Percentiles rank a stretch among this genome's conserved stretches.
phyloP scores from a whole-genome alignment of 2,888 invertebrate species.

The Campaea margaritaria region DNA sequence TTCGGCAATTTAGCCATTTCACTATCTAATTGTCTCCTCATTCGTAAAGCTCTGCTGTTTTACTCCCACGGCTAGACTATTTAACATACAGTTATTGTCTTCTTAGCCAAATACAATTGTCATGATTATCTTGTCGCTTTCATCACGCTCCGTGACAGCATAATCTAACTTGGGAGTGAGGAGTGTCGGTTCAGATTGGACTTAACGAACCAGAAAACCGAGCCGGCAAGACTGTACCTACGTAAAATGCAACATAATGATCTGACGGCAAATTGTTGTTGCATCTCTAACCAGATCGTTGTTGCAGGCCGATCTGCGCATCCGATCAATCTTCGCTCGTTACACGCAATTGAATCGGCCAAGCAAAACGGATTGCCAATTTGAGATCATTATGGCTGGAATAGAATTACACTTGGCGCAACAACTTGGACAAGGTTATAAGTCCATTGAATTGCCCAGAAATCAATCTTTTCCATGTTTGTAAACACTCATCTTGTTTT shows the following conservation, averaged over 20 bases:
- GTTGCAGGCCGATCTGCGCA: constrained; percentile 55
- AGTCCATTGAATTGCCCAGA: constrained; percentile 38
- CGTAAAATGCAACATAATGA: constrained; percentile 55
- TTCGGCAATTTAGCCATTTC: constrained; percentile 43
- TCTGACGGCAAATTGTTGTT: constrained; percentile 68
- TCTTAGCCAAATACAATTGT: constrained; percentile 36
- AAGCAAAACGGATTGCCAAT: constrained; percentile 69
- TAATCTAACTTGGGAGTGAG: constrained; percentile 28
- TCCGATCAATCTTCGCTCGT: constrained; percentile 63
- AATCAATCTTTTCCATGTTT: constrained; percentile 43
- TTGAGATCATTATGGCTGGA: constrained; percentile 62
- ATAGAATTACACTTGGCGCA: constrained; percentile 56
- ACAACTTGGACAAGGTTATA: constrained; percentile 48
- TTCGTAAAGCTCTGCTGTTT: constrained; percentile 40
- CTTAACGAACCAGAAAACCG: constrained; percentile 54
- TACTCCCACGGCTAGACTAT: constrained; percentile 53
- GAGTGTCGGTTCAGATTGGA: constrained; percentile 37
- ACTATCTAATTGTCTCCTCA: constrained; percentile 43
- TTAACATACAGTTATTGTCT: constrained; percentile 47
- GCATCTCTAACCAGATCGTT: constrained; percentile 50
- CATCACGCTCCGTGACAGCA: constrained; percentile 37
- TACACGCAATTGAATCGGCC: constrained; percentile 64
- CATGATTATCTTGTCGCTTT: constrained; percentile 49
- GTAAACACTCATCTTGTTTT: constrained; percentile 41
- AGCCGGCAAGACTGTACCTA: constrained; percentile 47